Evolutionary conservation across 1,140 invertebrate species (phyloP).

Genomic region (Penaeus vannamei): DNA sequence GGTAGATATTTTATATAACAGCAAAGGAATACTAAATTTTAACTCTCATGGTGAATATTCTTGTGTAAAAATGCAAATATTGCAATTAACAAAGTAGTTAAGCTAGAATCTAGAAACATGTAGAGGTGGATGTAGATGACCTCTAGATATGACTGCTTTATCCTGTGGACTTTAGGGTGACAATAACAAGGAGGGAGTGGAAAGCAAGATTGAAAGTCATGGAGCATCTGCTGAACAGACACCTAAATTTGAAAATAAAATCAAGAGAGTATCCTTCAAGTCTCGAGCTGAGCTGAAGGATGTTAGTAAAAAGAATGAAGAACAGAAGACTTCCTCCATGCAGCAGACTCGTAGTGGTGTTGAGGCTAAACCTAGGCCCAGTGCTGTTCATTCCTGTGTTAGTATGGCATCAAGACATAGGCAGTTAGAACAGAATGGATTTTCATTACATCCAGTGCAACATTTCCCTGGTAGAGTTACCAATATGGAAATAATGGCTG

Average conservation of each 20-base stretch:
- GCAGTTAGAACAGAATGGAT: conserved; percentile 36
- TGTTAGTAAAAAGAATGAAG: neutral
- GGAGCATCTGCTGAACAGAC: neutral
- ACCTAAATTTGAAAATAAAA: conserved; percentile 35
- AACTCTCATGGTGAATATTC: neutral
- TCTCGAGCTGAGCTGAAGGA: conserved; percentile 26
- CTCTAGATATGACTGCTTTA: conserved; percentile 57
- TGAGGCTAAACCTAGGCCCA: conserved; percentile 21
- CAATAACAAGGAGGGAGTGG: conserved; percentile 36
- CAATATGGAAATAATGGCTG: conserved; percentile 33
- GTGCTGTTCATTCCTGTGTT: conserved; percentile 26
- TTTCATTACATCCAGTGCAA: conserved; percentile 22
- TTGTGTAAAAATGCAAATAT: too few species aligned
- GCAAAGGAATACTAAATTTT: neutral
- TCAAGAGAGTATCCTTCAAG: conserved; percentile 62
- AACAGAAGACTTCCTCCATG: conserved; percentile 27
- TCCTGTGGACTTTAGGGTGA: conserved; percentile 49
- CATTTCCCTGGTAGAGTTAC: conserved; percentile 30
- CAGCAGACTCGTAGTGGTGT: neutral
- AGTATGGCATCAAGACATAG: conserved; percentile 46
- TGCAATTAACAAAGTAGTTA: neutral
- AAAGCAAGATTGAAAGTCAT: conserved; percentile 7
- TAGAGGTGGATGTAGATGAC: conserved; percentile 35
- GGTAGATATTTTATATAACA: neutral
- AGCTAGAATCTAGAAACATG: conserved; percentile 34